Conservation (phyloP, 2,888 invertebrate species). For the Mongoloraphidia duomilia region DNA sequence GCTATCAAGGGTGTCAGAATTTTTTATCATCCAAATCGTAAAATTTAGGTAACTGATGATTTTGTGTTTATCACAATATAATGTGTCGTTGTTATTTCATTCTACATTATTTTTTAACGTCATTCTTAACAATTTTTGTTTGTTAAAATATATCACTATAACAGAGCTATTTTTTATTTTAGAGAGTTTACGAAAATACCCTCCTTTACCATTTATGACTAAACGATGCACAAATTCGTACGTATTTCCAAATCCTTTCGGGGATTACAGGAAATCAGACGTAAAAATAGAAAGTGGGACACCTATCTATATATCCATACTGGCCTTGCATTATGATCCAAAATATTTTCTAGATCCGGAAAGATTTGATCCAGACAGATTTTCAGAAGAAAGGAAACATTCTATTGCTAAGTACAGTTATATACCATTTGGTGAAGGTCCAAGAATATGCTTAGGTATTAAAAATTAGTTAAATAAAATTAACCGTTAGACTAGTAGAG, state of each 20-base stretch:
- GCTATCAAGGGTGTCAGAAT: too few species aligned
- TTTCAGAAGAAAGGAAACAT: constrained; percentile 19
- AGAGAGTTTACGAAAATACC: constrained; percentile 22
- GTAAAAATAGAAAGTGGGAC: constrained; percentile 16
- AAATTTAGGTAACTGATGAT: too few species aligned
- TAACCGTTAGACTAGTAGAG: too few species aligned
- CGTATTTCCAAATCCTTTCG: constrained; percentile 11
- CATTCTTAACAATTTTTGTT: too few species aligned
- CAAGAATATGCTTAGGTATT: constrained; percentile 21
- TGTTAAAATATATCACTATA: not conserved
- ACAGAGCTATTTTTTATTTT: constrained; percentile 5
- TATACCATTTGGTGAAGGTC: constrained; percentile 22
- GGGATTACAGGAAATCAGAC: constrained; percentile 18
- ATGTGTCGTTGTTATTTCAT: too few species aligned
- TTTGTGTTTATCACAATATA: too few species aligned
- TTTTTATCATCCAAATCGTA: too few species aligned
- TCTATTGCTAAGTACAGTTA: constrained; percentile 18
- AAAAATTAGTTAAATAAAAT: too few species aligned
- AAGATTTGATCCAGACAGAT: constrained; percentile 15
- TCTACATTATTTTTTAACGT: too few species aligned
- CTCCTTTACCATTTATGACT: constrained; percentile 15
- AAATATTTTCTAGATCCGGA: constrained; percentile 15
- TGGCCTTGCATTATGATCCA: constrained; percentile 18
- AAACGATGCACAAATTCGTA: constrained; percentile 16
- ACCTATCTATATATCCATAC: constrained; percentile 16